Evolutionary conservation across 2,888 invertebrate species (phyloP), one percentile per base, ranked within the genome.

Genomic region (Siphlonurus alternatus): DNA sequence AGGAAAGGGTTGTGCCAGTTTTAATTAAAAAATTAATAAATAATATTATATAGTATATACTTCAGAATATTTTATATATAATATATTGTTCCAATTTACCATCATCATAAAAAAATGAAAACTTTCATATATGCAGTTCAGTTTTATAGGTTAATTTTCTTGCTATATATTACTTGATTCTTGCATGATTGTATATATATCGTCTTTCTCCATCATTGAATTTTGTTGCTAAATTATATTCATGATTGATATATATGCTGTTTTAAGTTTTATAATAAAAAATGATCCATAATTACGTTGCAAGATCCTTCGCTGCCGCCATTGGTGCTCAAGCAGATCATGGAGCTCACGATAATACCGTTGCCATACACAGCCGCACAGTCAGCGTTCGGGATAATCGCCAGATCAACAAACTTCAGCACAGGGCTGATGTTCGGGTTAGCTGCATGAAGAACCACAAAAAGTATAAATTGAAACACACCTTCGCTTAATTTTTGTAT

Each of bases 271-370:
- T 10, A 38, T 38, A 15, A 38, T 38, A 38, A 15, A 38, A 38
- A 38, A 38, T 23, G 15, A 59, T 59, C 61, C 25, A 62, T 38
- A 68, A 72, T 70, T 68, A 72, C 73, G 0, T 70, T 70, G 64
- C 75, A 76, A 24, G 73, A 68, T 15, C 75, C 73, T 10, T 70
- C 69, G 1, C 73, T 70, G 15, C 71, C 72, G 19, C 70, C 69
- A 0, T 74, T 74, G 61, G 69, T 72, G 19, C 74, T 74, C 1
- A 59, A 51, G 65, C 75, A 76, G 59, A 76, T 66, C 64, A 73
- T 72, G 22, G 69, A 69, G 51, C 65, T 65, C 24, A 72, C 71
- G 20, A 75, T 70, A 19, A 71, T 18, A n/a, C n/a, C n/a, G 53
- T 65, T 65, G 19, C 70, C 71, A 65, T 67, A 75, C 2, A 64